These are phyloP conservation scores for Armadillidium nasatum DNA, from an alignment of 1,140 invertebrate genomes.

Conservation along the genomic window DNA sequence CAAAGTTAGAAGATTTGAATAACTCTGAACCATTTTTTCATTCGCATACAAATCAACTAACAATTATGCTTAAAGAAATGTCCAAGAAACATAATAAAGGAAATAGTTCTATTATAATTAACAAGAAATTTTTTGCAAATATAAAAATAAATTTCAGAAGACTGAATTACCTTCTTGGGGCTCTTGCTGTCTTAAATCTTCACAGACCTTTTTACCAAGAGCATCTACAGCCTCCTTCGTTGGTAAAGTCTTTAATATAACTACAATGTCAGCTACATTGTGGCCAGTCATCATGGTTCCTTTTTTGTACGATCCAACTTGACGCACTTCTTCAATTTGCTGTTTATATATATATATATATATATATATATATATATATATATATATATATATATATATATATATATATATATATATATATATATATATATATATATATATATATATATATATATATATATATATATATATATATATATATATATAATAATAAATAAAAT, in stretches of 20 bases:
- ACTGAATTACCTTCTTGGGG: constrained; percentile 52
- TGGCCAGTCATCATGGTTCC: constrained; percentile 94
- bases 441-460: too few species aligned
- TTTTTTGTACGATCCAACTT: constrained; percentile 96
- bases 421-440: background rate
- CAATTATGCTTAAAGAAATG: background rate
- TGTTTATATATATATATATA: constrained; percentile 48
- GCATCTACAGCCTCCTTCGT: constrained; percentile 91
- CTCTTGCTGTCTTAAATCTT: constrained; percentile 66
- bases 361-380: background rate
- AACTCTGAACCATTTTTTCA: too few species aligned
- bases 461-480: too few species aligned
- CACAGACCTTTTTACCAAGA: constrained; percentile 78
- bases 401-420: background rate
- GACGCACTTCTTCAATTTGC: constrained; percentile 93
- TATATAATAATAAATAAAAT: too few species aligned
- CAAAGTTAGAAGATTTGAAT: too few species aligned
- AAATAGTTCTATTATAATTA: background rate
- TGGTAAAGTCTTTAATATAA: constrained; percentile 95
- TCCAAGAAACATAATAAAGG: background rate
- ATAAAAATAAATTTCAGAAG: background rate
- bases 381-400: background rate
- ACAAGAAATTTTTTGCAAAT: constrained; percentile 7
- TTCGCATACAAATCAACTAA: too few species aligned
- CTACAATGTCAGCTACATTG: constrained; percentile 92